Evolutionary conservation across 2,797 vertebrate genomes (phyloP), one percentile per base, ranked within the genome.

Genomic region (Aplochiton taeniatus): DNA sequence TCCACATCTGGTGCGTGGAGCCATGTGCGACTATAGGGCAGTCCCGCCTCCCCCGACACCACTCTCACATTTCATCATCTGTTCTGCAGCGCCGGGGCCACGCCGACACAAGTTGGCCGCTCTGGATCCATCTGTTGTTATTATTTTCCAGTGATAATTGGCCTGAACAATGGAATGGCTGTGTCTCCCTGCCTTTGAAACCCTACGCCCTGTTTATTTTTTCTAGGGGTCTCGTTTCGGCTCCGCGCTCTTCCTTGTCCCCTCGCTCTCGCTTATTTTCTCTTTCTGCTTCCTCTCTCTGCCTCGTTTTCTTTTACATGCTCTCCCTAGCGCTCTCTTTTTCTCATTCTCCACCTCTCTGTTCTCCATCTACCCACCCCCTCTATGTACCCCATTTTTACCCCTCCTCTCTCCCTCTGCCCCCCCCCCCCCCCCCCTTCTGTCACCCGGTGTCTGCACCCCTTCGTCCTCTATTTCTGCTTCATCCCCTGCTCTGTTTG

Each of bases 131-230:
- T 98, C 97, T 99, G 96, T 94, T 98, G 96, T 98, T 98, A 95
- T 98, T 98, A 97, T 97, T 98, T 98, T 96, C 94, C 91, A 92
- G 95, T 95, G 95, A 98, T 98, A 98, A 98, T 98, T 98, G 95
- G 96, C 93, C 92, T 88, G 93, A 96, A 97, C 97, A 98, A 97
- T 96, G 96, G 95, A 95, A 98, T 98, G 96, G 94, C 94, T 97
- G 94, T 96, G 91, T 93, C 94, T 94, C 77, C 78, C 76, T 84
- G 94, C 92, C 95, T 97, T 98, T 98, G 97, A 97, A 98, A 98
- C 94, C 77, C 84, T 92, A 98, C 90, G 95, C 95, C 90, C 92
- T 97, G 95, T 98, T 98, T 99, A 96, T 97, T 98, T 31, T 31
- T 97, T 96, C 92, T 93, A 88, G 91, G 94, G 94, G 91, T 94